Base-by-base conservation (phyloP, 2,113 vertebrate species). In the Bagarius yarrelli region DNA sequence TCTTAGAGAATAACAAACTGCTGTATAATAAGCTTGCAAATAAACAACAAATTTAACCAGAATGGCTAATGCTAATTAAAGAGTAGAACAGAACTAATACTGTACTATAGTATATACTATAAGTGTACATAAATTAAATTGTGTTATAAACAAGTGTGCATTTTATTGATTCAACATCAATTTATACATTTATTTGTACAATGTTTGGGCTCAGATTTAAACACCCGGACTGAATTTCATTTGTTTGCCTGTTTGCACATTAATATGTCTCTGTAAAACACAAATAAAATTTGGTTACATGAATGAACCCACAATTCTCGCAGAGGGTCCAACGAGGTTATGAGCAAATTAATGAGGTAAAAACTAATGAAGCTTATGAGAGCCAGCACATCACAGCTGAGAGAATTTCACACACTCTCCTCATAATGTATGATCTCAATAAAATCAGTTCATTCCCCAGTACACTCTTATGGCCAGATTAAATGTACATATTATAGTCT, bases 361-460 rank as follows among this genome's bases (percentile, higher is more conserved):
- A 94, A 92, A 94, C 92, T 92, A 93, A 93, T 92, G 93, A 95
- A 93, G 91, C 91, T 90, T 87, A 60, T 85, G 91, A 94, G 86
- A 87, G 89, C 80, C 91, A 91, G 89, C 91, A 88, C 87, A 90
- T 92, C 89, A 92, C 90, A 89, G 92, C 91, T 89, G 91, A 91
- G 88, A 91, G 91, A 86, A 90, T 91, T 87, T 93, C 92, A 56
- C 79, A 93, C 88, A 90, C 93, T 91, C 93, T 36, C 89, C 94
- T 95, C 91, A 92, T 94, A 90, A 91, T 88, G 90, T 92, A 94
- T 89, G 92, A 94, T 90, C 90, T 93, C 90, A 93, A 94, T 93
- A 94, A 95, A 94, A 96, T 70, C 92, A 93, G 89, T 93, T 89
- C 92, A 85, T 92, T 92, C 93, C 94, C 90, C 91, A 94, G 88